phyloP scores from a whole-genome alignment of 2,888 invertebrate species.

The Acheta domesticus region DNA sequence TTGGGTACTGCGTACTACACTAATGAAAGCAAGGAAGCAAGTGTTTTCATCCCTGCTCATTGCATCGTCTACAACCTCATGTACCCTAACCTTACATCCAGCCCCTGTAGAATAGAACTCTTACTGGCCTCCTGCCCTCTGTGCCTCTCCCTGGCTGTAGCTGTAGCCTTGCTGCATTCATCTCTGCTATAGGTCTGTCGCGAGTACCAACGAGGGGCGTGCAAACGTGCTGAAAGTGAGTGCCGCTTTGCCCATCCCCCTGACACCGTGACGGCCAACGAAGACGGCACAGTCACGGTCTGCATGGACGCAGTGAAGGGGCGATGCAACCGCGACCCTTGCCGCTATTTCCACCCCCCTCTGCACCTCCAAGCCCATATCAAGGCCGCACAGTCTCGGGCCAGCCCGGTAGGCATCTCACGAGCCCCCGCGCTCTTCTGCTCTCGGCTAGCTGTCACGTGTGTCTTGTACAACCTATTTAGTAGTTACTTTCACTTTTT shows the following conservation, averaged over 20 bases:
- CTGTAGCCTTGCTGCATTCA: slow-evolving; percentile 53
- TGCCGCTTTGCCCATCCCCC: slow-evolving; percentile 99
- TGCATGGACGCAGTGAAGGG: slow-evolving; percentile 99
- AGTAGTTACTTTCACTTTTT: slow-evolving; percentile 33
- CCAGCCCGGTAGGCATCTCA: slow-evolving; percentile 72
- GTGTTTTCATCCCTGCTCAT: slow-evolving; percentile 5
- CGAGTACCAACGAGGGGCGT: slow-evolving; percentile 98
- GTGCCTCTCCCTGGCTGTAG: slow-evolving; percentile 50
- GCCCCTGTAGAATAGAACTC: slow-evolving; percentile 24
- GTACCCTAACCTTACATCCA: not conserved
- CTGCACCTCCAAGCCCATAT: slow-evolving; percentile 99
- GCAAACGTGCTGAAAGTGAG: slow-evolving; percentile 95
- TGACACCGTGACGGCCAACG: slow-evolving; percentile 92
- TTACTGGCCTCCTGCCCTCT: slow-evolving; percentile 28
- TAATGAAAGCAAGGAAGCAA: slow-evolving; percentile 10
- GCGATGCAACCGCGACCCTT: slow-evolving; percentile 98
- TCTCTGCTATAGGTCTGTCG: slow-evolving; percentile 63
- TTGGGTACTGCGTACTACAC: slow-evolving; percentile 9
- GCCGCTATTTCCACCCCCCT: slow-evolving; percentile 99
- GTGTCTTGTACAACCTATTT: slow-evolving; percentile 30
- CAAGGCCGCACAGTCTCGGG: slow-evolving; percentile 95
- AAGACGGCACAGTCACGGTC: slow-evolving; percentile 98
- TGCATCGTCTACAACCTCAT: slow-evolving; percentile 1
- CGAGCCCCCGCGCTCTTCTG: slow-evolving; percentile 38
- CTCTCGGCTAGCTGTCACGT: slow-evolving; percentile 37